Evolutionary conservation across 2,888 invertebrate genomes (phyloP).

Genomic region (Atrina japonica): DNA sequence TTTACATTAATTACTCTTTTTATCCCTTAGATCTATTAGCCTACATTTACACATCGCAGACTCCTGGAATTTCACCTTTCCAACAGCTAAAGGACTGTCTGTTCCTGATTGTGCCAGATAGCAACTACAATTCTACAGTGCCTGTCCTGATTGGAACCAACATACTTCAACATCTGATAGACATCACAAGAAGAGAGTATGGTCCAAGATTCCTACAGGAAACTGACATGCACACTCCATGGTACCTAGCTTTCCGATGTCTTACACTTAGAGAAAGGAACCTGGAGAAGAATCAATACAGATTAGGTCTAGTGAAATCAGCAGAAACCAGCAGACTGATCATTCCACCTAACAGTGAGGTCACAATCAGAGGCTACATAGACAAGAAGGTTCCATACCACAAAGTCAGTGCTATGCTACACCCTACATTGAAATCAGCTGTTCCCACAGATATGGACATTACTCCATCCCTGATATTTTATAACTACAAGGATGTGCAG

Average conservation of each 20-base stretch:
- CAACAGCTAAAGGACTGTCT: background rate
- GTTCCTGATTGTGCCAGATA: constrained; percentile 23
- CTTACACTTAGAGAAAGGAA: constrained; percentile 22
- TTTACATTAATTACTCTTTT: too few relatives aligned
- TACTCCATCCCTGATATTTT: constrained; percentile 10
- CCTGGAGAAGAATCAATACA: constrained; percentile 2
- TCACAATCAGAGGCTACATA: constrained; percentile 2
- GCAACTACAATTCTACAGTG: constrained; percentile 5
- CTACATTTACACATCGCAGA: too few relatives aligned
- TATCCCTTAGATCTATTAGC: too few relatives aligned
- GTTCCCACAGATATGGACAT: constrained; percentile 17
- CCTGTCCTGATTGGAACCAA: constrained; percentile 24
- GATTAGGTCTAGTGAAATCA: constrained; percentile 19
- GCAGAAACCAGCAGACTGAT: constrained; percentile 1
- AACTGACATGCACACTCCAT: constrained; percentile 19
- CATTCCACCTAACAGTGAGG: constrained; percentile 10
- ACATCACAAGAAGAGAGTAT: background rate
- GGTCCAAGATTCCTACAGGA: constrained; percentile 20
- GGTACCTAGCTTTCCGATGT: constrained; percentile 27
- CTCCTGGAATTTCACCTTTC: background rate
- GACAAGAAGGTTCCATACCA: constrained; percentile 11
- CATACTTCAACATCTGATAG: constrained; percentile 10
- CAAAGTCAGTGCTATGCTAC: constrained; percentile 16
- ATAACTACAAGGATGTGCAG: background rate
- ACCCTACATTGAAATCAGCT: constrained; percentile 9